Conservation (phyloP, 1,140 invertebrate genomes). For the Drosophila mauritiana region DNA sequence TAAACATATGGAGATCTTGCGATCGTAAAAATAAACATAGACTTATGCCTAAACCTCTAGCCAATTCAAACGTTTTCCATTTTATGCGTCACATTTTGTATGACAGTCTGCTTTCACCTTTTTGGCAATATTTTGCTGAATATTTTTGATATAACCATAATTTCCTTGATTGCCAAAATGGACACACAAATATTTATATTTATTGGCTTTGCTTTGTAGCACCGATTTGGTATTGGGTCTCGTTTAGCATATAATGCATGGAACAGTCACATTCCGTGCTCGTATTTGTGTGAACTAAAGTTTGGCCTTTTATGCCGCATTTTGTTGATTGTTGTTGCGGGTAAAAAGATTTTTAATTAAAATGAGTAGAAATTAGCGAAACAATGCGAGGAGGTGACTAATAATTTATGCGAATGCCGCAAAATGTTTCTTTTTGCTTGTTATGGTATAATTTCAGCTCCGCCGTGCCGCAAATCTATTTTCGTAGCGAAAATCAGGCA, state of each 20-base stretch:
- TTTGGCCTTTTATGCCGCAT: slow-evolving; percentile 30
- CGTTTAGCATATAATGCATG: slow-evolving; percentile 28
- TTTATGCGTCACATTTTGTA: background rate
- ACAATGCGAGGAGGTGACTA: slow-evolving; percentile 22
- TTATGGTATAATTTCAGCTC: slow-evolving; percentile 23
- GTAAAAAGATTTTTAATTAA: slow-evolving; percentile 66
- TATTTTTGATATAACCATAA: background rate
- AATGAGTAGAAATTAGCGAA: slow-evolving; percentile 41
- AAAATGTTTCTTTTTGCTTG: slow-evolving; percentile 48
- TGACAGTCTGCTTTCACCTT: background rate
- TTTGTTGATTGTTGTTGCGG: slow-evolving; percentile 34
- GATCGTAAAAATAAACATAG: background rate
- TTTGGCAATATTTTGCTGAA: background rate
- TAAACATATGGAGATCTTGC: slow-evolving; percentile 17
- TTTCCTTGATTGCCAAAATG: background rate
- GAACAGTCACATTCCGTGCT: slow-evolving; percentile 17
- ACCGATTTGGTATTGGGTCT: slow-evolving; percentile 12
- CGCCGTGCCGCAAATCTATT: slow-evolving; percentile 31
- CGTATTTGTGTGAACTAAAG: slow-evolving; percentile 22
- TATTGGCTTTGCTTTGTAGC: slow-evolving; percentile 3
- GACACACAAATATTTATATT: slow-evolving; percentile 24
- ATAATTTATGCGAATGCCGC: slow-evolving; percentile 52
- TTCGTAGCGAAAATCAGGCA: slow-evolving; percentile 18
- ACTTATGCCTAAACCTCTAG: background rate
- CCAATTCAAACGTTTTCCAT: background rate